Conservation (phyloP, 2,797 vertebrate species). For the Xiphophorus birchmanni region DNA sequence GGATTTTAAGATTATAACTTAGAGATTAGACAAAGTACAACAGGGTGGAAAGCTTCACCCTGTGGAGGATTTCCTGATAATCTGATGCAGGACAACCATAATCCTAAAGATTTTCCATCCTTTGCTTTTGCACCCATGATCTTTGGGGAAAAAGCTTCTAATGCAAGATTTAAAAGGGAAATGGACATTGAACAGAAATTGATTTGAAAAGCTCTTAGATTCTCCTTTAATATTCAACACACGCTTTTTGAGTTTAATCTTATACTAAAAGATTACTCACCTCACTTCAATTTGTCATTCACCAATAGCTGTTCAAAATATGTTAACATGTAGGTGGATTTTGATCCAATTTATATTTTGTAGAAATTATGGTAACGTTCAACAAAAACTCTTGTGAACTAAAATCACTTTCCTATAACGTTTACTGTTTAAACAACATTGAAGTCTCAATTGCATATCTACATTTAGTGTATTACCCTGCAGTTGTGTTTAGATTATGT, state of each 20-base stretch:
- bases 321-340: neutral
- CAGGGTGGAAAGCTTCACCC: slow-evolving; percentile 7
- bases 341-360: neutral
- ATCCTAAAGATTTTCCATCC: slow-evolving; percentile 12
- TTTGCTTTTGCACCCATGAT: slow-evolving; percentile 2
- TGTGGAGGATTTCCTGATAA: slow-evolving; percentile 14
- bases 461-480: neutral
- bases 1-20: slow-evolving; percentile 7
- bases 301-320: neutral
- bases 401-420: neutral
- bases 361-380: neutral
- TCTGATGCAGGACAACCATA: slow-evolving; percentile 7
- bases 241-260: slow-evolving; percentile 3
- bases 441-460: neutral
- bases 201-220: neutral
- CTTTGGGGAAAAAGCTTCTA: slow-evolving; percentile 11
- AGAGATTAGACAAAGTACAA: slow-evolving; percentile 7
- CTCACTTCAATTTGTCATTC: neutral
- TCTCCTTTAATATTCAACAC: neutral
- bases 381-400: neutral
- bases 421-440: neutral
- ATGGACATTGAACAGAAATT: slow-evolving; percentile 11
- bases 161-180: slow-evolving; percentile 11
- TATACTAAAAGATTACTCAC: neutral
- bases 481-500: neutral